Evolutionary conservation across 2,888 invertebrate species (phyloP).

Genomic region (Erpobdella octoculata): DNA sequence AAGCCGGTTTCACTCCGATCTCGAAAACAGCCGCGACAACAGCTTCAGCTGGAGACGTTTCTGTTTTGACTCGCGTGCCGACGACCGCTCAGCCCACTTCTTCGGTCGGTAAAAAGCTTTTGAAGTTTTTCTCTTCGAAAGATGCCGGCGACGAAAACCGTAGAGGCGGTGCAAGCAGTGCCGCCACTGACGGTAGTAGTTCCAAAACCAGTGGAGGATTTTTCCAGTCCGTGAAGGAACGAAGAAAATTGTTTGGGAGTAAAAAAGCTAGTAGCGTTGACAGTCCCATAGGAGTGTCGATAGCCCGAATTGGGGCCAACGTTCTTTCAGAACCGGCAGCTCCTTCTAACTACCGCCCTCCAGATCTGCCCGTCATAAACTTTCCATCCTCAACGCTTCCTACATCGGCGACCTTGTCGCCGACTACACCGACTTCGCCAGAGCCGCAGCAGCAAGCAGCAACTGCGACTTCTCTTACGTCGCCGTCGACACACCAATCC

Average conservation of each 20-base stretch:
- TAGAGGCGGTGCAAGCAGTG: background rate
- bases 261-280: slow-evolving; percentile 37
- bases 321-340: slow-evolving; percentile 29
- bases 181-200: background rate
- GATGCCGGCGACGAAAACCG: too few relatives aligned
- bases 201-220: slow-evolving; percentile 10
- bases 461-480: too few relatives aligned
- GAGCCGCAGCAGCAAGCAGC: too few relatives aligned
- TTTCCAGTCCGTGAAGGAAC: slow-evolving; percentile 36
- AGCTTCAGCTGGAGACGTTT: background rate
- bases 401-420: background rate
- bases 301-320: slow-evolving; percentile 33
- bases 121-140: background rate
- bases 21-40: background rate
- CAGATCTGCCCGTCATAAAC: background rate
- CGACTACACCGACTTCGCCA: background rate
- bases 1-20: background rate
- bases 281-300: slow-evolving; percentile 30
- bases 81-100: background rate
- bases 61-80: slow-evolving; percentile 14
- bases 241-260: slow-evolving; percentile 34
- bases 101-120: slow-evolving; percentile 18
- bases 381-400: background rate
- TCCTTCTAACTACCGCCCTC: slow-evolving; percentile 11
- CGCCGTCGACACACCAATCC: too few relatives aligned